These are phyloP conservation scores for Drosophila virilis DNA, from an alignment of 1,140 invertebrate species.

Conservation along the genomic window DNA sequence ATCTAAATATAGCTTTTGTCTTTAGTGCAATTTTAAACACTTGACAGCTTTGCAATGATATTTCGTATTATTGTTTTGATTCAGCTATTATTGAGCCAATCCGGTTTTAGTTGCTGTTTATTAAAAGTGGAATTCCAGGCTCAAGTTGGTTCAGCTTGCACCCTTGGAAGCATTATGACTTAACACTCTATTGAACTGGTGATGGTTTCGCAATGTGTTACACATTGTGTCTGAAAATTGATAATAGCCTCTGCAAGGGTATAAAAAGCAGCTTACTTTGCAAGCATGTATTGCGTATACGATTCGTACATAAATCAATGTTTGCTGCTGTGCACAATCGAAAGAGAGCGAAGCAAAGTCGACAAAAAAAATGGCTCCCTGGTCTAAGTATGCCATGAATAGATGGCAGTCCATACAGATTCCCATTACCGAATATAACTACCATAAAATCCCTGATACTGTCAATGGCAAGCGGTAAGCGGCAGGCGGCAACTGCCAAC, in stretches of 20 bases:
- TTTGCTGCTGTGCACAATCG: constrained; percentile 24
- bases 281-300: constrained; percentile 25
- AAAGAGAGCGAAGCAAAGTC: neutral
- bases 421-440: constrained; percentile 37
- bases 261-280: constrained; percentile 29
- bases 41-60: too few relatives aligned
- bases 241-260: neutral
- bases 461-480: constrained; percentile 24
- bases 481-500: neutral
- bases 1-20: too few relatives aligned
- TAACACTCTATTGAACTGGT: neutral
- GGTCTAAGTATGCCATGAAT: constrained; percentile 51
- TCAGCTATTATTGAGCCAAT: too few relatives aligned
- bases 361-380: constrained; percentile 19
- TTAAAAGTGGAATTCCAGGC: too few relatives aligned
- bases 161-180: too few relatives aligned
- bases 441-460: constrained; percentile 48
- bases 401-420: constrained; percentile 24
- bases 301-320: constrained; percentile 60
- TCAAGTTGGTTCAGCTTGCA: too few relatives aligned
- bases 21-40: too few relatives aligned
- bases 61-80: too few relatives aligned
- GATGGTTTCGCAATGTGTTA: neutral
- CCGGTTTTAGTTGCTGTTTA: too few relatives aligned
- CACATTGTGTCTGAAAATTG: neutral